phyloP scores from a whole-genome alignment of 2,888 invertebrate genomes.

The Archips crataeganus region DNA sequence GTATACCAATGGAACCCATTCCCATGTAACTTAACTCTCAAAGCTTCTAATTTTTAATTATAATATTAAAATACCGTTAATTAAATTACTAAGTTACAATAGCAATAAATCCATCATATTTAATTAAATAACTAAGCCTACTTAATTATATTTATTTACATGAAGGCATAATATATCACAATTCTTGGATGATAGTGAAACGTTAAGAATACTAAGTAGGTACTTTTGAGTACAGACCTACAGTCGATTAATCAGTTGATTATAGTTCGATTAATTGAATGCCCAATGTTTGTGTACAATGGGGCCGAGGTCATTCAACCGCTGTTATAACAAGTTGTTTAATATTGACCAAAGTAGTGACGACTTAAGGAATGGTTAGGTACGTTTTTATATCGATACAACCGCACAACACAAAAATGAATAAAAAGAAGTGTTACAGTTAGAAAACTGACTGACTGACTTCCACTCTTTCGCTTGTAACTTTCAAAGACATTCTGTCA shows the following conservation, averaged over 20 bases:
- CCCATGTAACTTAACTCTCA: not conserved
- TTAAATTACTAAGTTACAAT: not conserved
- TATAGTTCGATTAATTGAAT: not conserved
- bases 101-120: not conserved
- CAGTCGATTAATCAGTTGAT: not conserved
- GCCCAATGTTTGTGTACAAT: not conserved
- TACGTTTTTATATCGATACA: not conserved
- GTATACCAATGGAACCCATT: not conserved
- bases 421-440: too few species aligned
- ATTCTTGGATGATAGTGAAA: constrained; percentile 53
- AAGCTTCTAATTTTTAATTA: not conserved
- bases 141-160: constrained; percentile 48
- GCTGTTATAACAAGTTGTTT: not conserved
- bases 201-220: constrained; percentile 45
- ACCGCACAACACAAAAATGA: not conserved
- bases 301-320: not conserved
- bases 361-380: not conserved
- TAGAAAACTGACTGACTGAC: not conserved
- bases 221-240: not conserved
- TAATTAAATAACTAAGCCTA: constrained; percentile 34
- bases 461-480: not conserved
- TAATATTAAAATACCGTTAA: not conserved
- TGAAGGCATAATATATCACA: constrained; percentile 65
- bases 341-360: not conserved
- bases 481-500: too few species aligned